Conservation (phyloP, 2,113 vertebrate genomes). For the Odontesthes bonariensis region DNA sequence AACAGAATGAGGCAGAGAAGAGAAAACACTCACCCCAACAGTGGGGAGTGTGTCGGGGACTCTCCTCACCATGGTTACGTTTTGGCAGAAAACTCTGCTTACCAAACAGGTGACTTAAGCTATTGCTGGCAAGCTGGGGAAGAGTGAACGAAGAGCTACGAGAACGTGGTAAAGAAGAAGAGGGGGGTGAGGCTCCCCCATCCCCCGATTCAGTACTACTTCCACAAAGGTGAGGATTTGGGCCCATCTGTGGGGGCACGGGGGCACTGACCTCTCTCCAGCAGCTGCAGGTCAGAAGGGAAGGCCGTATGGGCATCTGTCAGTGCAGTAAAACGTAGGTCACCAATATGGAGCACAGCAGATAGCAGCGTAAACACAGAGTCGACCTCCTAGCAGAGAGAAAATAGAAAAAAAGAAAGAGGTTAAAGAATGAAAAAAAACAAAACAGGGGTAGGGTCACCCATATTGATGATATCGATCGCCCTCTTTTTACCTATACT, state of each 20-base stretch:
- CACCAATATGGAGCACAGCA: constrained; percentile 90
- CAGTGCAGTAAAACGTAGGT: constrained; percentile 86
- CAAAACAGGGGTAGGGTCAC: no score
- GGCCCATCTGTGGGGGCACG: constrained; percentile 20
- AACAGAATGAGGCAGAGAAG: not conserved
- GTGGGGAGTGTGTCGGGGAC: not conserved
- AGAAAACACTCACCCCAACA: not conserved
- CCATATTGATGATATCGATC: no score
- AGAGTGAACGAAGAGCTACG: constrained; percentile 1
- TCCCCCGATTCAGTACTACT: not conserved
- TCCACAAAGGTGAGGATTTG: constrained; percentile 13
- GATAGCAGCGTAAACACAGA: constrained; percentile 91
- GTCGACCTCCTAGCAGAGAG: constrained; percentile 87
- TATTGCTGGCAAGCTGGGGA: constrained; percentile 28
- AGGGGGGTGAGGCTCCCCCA: constrained; percentile 18
- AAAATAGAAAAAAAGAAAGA: not conserved
- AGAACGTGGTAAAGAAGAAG: constrained; percentile 56
- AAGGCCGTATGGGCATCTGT: constrained; percentile 86
- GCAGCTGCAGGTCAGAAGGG: constrained; percentile 91
- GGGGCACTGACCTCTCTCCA: constrained; percentile 90
- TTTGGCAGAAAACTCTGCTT: constrained; percentile 18
- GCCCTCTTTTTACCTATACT: no score
- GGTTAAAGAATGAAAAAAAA: not conserved
- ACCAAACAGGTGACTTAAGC: constrained; percentile 45
- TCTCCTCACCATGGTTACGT: constrained; percentile 33